Conservation (phyloP, 2,888 invertebrate species). For the Ernsta delagoae region DNA sequence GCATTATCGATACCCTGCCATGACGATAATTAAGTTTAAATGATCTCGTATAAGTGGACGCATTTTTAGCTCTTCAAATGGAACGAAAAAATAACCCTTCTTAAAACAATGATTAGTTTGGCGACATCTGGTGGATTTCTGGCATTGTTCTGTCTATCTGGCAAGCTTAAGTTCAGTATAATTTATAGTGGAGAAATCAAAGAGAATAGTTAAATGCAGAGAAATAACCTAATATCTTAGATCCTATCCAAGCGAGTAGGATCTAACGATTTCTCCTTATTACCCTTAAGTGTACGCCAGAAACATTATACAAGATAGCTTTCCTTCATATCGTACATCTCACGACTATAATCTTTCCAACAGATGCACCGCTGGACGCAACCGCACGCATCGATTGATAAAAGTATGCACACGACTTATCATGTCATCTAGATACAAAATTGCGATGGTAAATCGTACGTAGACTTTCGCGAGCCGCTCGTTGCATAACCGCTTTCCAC, state of each 20-base stretch:
- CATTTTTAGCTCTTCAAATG: neutral
- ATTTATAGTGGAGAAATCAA: neutral
- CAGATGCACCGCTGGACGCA: conserved; percentile 38
- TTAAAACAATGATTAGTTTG: too few relatives aligned
- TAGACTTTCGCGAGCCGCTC: conserved; percentile 70
- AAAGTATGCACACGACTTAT: conserved; percentile 44
- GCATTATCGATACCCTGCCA: conserved; percentile 38
- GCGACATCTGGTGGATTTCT: too few relatives aligned
- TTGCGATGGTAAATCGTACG: conserved; percentile 46
- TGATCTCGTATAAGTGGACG: too few relatives aligned
- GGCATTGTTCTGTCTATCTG: too few relatives aligned
- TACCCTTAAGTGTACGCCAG: conserved; percentile 33
- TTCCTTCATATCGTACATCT: conserved; percentile 38
- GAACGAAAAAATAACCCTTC: neutral
- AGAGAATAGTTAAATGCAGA: neutral
- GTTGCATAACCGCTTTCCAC: conserved; percentile 83
- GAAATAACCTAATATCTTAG: conserved; percentile 10
- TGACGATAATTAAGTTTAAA: conserved; percentile 28
- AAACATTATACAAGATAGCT: conserved; percentile 35
- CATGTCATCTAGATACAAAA: conserved; percentile 65
- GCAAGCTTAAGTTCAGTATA: too few relatives aligned
- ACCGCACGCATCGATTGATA: conserved; percentile 38
- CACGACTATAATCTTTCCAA: conserved; percentile 37
- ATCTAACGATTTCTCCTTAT: conserved; percentile 33
- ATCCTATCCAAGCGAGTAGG: conserved; percentile 17